A percentile compares a stretch with the other conserved stretches of the same genome.
These are phyloP conservation scores for Neolamprologus fasciatus DNA, from an alignment of 2,113 vertebrate species.

Conservation along the genomic window DNA sequence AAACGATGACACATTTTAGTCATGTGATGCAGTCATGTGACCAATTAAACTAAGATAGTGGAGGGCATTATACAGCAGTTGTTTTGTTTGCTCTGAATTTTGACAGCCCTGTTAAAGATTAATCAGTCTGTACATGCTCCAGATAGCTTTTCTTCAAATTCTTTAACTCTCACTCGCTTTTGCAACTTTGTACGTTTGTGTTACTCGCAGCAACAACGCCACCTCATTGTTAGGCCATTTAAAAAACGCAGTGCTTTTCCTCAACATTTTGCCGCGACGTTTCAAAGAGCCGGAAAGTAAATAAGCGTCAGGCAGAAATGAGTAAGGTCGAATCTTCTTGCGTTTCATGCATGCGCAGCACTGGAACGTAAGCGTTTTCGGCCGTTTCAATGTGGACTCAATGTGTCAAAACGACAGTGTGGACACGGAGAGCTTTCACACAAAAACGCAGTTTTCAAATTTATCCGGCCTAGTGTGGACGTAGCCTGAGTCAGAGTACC, in stretches of 20 bases:
- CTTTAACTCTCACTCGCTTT: background rate
- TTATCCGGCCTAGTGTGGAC: rapidly evolving
- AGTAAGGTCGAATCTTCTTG: background rate
- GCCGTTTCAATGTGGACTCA: rapidly evolving
- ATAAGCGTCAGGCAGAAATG: background rate
- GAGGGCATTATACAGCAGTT: background rate
- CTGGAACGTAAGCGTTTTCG: rapidly evolving
- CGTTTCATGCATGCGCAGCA: rapidly evolving
- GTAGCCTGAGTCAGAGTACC: background rate
- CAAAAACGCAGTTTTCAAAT: rapidly evolving
- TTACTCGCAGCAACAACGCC: background rate
- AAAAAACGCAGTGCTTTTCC: rapidly evolving
- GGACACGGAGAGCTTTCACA: background rate
- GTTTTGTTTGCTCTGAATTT: background rate
- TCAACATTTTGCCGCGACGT: rapidly evolving
- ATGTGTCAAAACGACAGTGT: background rate
- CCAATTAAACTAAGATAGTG: rapidly evolving
- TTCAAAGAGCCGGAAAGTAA: background rate
- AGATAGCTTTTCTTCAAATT: background rate
- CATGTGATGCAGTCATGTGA: background rate
- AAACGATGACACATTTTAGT: background rate
- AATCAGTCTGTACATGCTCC: background rate
- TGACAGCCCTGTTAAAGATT: background rate
- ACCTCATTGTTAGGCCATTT: background rate
- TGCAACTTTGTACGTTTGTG: rapidly evolving